A percentile compares a stretch with the other conserved stretches of the same genome.
Evolutionary conservation across 1,140 invertebrate species (phyloP).

Genomic region (Oryctes rhinoceros): DNA sequence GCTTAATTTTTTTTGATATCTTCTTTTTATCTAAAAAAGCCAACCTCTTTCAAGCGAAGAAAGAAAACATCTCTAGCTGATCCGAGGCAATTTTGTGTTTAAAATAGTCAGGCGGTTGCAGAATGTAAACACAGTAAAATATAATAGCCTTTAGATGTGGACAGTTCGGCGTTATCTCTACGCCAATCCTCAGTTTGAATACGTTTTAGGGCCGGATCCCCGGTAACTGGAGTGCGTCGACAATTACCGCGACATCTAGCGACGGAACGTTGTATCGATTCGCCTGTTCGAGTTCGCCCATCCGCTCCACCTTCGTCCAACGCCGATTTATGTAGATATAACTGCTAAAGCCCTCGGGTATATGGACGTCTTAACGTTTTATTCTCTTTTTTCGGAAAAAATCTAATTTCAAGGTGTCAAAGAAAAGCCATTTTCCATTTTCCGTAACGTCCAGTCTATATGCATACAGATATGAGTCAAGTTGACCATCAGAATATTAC

Average conservation of each 20-base stretch:
- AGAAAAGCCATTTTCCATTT: slow-evolving; percentile 62
- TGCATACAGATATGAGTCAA: slow-evolving; percentile 57
- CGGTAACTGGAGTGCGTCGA: slow-evolving; percentile 44
- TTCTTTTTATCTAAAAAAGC: background rate
- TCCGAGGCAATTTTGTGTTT: slow-evolving; percentile 36
- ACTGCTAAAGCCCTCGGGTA: slow-evolving; percentile 55
- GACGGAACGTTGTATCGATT: slow-evolving; percentile 41
- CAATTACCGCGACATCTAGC: slow-evolving; percentile 45
- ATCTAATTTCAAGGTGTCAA: slow-evolving; percentile 63
- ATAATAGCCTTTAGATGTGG: slow-evolving; percentile 50
- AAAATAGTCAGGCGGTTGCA: slow-evolving; percentile 33
- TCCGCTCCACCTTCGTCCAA: slow-evolving; percentile 47
- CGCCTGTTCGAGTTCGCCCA: slow-evolving; percentile 22
- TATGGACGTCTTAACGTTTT: slow-evolving; percentile 57
- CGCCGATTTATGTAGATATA: slow-evolving; percentile 56
- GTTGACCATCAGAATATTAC: slow-evolving; percentile 55
- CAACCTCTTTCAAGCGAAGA: background rate
- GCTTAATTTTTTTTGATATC: background rate
- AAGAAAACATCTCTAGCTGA: slow-evolving; percentile 1
- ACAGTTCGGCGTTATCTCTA: slow-evolving; percentile 46
- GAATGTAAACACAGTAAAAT: slow-evolving; percentile 46
- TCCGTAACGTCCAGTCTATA: slow-evolving; percentile 58
- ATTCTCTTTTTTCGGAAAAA: slow-evolving; percentile 59
- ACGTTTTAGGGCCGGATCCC: slow-evolving; percentile 40
- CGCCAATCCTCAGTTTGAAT: slow-evolving; percentile 46